phyloP scores from a whole-genome alignment of 2,888 invertebrate genomes.

The Nycteola revayana region DNA sequence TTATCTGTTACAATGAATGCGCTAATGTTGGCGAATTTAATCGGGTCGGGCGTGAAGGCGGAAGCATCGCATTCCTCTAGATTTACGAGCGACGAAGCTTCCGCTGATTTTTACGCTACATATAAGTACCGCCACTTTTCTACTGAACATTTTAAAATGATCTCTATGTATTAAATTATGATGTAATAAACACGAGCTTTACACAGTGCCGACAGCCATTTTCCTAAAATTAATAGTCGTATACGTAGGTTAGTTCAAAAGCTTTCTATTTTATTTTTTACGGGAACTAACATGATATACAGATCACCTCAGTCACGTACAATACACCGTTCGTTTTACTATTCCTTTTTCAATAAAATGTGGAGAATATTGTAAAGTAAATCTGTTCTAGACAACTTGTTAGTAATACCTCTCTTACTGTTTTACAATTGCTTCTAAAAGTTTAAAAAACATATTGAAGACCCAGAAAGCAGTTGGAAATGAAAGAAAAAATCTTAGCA shows the following conservation, averaged over 20 bases:
- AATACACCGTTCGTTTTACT: not conserved
- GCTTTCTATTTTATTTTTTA: not conserved
- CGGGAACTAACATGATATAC: too few relatives aligned
- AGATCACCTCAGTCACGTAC: not conserved
- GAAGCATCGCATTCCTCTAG: constrained; percentile 49
- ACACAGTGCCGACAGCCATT: too few relatives aligned
- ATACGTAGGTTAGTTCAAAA: not conserved
- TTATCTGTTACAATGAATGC: constrained; percentile 59
- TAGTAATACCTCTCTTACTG: too few relatives aligned
- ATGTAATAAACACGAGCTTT: constrained; percentile 9
- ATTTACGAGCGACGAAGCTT: constrained; percentile 65
- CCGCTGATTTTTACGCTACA: constrained; percentile 46
- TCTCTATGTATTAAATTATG: constrained; percentile 29
- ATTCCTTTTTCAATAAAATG: not conserved
- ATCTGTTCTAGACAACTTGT: not conserved
- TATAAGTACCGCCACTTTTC: constrained; percentile 39
- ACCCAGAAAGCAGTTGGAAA: too few relatives aligned
- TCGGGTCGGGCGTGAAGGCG: constrained; percentile 47
- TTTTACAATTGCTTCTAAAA: too few relatives aligned
- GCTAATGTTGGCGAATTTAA: constrained; percentile 65
- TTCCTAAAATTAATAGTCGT: too few relatives aligned
- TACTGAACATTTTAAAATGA: constrained; percentile 37
- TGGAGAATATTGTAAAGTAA: not conserved
- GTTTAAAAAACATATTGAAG: too few relatives aligned
- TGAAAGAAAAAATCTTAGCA: too few relatives aligned